Evolutionary conservation across 2,888 invertebrate species (phyloP).

Genomic region (Orchesella flavescens): DNA sequence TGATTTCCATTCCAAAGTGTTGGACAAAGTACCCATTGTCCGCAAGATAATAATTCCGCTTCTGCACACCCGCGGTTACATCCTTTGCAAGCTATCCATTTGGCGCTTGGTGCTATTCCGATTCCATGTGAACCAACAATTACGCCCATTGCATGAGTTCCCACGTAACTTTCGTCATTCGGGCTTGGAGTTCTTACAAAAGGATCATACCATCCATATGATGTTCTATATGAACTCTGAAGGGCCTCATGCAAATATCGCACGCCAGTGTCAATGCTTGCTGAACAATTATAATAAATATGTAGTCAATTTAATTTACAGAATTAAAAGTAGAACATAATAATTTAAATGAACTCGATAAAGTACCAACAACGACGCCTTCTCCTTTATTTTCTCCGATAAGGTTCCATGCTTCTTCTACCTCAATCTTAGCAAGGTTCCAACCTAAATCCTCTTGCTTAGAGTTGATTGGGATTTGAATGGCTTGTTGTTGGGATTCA

Average conservation of each 20-base stretch:
- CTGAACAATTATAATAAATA: too few relatives aligned
- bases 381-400: constrained; percentile 46
- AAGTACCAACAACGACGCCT: constrained; percentile 38
- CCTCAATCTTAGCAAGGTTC: constrained; percentile 40
- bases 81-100: neutral
- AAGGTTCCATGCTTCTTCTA: constrained; percentile 38
- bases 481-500: too few relatives aligned
- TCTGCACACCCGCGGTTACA: neutral
- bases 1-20: neutral
- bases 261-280: constrained; percentile 1
- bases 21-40: neutral
- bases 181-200: too few relatives aligned
- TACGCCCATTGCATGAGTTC: too few relatives aligned
- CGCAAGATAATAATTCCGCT: neutral
- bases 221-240: neutral
- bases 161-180: too few relatives aligned
- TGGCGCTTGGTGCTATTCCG: constrained; percentile 27
- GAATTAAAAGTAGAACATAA: too few relatives aligned
- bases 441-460: neutral
- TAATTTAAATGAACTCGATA: too few relatives aligned
- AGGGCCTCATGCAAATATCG: neutral
- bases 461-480: too few relatives aligned
- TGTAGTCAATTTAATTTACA: too few relatives aligned
- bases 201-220: constrained; percentile 14
- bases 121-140: neutral